Evolutionary conservation across 2,113 vertebrate species (phyloP), one percentile per base, ranked within the genome.

Genomic region (Piaya cayana): DNA sequence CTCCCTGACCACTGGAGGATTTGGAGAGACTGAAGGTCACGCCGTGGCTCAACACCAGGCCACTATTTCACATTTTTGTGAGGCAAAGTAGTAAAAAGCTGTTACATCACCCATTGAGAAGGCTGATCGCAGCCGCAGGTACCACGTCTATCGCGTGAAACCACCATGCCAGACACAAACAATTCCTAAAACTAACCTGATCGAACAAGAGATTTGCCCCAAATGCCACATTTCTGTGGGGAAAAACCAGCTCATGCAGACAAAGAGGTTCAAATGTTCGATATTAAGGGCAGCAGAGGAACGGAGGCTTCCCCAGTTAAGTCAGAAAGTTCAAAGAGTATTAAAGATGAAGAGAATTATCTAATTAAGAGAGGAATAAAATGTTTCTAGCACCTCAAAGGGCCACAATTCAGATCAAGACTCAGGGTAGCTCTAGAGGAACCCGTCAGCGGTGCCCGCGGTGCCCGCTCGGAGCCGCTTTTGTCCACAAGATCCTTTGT

Each of bases 401-500:
- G 42, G 39, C 29, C 50, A 12, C 36, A 12, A 13, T 23, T 39
- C 26, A 11, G 7, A 45, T 18, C 2, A 0, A 5, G 32, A 2
- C 17, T 27, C 13, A 6, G 29, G 56, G 64, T 3, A 19, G 32
- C 0, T 0, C 2, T 2, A 59, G 59, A 45, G 32, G 37, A 2
- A 2, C 27, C 8, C 22, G 21, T 49, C 23, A 6, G 63, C 63
- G 8, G 12, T 1, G 15, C 64, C 75, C 9, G 45, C 12, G 39
- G 9, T 12, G 82, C 6, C 5, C 69, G 65, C 27, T 45, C 67
- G 86, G 19, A 92, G 74, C 53, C 67, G 25, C 96, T 93, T 96
- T 95, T 96, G 93, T 96, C 63, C 27, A 25, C 68, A 86, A 71
- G 15, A 23, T 2, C 93, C 91, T 95, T 92, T 95, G 94, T 85